Percentiles rank a stretch among this genome's conserved stretches.
Evolutionary conservation across 2,113 vertebrate species (phyloP).

Genomic region (Nyctereutes procyonoides): DNA sequence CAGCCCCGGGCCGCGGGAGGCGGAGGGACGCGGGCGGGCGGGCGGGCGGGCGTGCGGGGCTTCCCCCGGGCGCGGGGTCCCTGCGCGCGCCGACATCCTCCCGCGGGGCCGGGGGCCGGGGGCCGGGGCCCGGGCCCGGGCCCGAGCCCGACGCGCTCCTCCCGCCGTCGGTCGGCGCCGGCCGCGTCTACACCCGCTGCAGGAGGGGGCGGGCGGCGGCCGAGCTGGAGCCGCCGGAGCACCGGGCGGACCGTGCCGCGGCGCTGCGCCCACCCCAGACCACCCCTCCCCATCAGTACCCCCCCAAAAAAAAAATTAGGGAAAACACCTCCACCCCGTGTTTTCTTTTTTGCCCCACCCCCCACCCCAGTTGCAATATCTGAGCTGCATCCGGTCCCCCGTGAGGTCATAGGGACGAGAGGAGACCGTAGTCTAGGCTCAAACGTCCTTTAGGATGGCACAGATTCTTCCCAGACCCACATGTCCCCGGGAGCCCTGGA

Average conservation of each 20-base stretch:
- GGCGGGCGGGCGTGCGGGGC: slow-evolving; percentile 12
- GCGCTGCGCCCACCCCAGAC: background rate
- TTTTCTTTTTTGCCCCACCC: background rate
- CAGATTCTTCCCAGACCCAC: background rate
- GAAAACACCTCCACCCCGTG: background rate
- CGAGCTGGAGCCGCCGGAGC: too few species aligned
- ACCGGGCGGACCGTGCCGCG: background rate
- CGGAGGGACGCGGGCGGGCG: slow-evolving; percentile 51
- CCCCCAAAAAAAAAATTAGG: too few species aligned
- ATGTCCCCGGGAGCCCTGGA: background rate
- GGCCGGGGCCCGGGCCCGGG: background rate
- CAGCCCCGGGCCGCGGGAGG: slow-evolving; percentile 60
- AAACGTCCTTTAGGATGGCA: background rate
- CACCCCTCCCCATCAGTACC: background rate
- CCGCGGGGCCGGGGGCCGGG: rapidly evolving
- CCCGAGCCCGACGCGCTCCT: background rate
- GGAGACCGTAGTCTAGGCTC: background rate
- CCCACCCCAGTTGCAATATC: rapidly evolving
- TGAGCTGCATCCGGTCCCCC: background rate
- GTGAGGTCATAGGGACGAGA: background rate
- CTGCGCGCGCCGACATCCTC: too few species aligned
- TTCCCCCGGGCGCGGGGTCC: slow-evolving; percentile 41
- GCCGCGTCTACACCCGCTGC: background rate
- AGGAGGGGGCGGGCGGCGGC: background rate
- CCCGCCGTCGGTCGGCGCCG: background rate